Base-by-base conservation (phyloP, 2,797 vertebrate genomes). In the Sebastes ruberrimus region DNA sequence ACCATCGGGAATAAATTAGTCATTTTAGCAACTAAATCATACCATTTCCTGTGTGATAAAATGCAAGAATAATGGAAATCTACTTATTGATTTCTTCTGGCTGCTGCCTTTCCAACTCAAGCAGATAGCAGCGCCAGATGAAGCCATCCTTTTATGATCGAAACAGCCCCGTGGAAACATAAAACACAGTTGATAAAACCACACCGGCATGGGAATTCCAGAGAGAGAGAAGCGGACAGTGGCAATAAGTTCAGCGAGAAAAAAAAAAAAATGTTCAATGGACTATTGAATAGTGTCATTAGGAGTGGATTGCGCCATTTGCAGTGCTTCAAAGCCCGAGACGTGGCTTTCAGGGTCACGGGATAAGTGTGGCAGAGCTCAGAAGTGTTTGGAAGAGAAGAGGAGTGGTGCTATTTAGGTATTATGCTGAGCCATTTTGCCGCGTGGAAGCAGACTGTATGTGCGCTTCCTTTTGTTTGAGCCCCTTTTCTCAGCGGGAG, bases 221-320 rank as follows among this genome's bases (percentile, higher is more conserved):
- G 73, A 35, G 71, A 35, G 70, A 71, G 63, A 76, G 74, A 69
- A 28, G 67, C 10, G 11, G 69, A 73, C 69, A 42, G 53, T 35
- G 42, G 53, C 71, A 70, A 72, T 71, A 74, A 68, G 56, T 90
- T 80, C 67, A 85, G 55, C 71, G 57, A 55, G 57, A 56, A 71
- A 59, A 20, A 4, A 32, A 46, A 74, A 56, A 42, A 75, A 87
- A 71, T 70, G 76, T 71, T 90, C 85, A 81, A 78, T 80, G 78
- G 75, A 74, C 74, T 64, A 81, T 76, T 81, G 84, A 86, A 80
- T 71, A 53, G 74, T 53, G 59, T 86, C 81, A 87, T 91, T 85
- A 87, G 69, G 22, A 78, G 74, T 49, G 49, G 74, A 81, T 76
- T 76, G 80, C 5, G 3, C 82, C 61, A 83, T 88, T 88, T 84